Conservation (phyloP, 2,113 vertebrate genomes). For the Bufo bufo region DNA sequence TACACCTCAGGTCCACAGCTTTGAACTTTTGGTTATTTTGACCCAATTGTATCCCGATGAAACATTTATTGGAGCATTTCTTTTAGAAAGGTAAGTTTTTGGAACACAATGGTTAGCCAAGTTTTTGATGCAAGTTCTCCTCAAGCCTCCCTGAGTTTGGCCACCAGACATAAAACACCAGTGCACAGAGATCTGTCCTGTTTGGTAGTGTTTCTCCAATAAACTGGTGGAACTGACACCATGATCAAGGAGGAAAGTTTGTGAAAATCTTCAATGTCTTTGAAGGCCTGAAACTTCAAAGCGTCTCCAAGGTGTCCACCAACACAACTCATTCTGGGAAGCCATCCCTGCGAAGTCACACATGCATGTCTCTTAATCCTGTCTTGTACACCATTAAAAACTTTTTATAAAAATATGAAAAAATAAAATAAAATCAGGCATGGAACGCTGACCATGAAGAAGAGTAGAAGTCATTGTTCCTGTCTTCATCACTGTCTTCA, state of each 20-base stretch:
- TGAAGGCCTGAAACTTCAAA: not conserved
- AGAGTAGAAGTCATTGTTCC: conserved; percentile 69
- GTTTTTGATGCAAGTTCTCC: not conserved
- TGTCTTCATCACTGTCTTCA: conserved; percentile 72
- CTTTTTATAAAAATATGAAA: not conserved
- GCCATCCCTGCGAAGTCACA: not conserved
- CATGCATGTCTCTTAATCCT: not conserved
- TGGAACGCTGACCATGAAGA: conserved; percentile 79
- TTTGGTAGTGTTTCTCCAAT: not conserved
- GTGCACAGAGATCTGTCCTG: not conserved
- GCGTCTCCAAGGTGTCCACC: not conserved
- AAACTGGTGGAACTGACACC: not conserved
- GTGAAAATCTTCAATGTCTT: not conserved
- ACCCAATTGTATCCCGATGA: not conserved
- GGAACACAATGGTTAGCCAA: not conserved
- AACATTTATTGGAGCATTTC: not conserved
- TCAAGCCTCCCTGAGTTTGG: not conserved
- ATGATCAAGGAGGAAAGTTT: too few relatives aligned
- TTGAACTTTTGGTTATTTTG: not conserved
- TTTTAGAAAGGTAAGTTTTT: not conserved
- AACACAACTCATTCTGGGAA: not conserved
- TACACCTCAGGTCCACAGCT: not conserved
- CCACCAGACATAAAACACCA: not conserved
- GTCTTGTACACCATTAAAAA: not conserved
- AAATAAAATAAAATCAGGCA: conserved; percentile 63